phyloP scores from a whole-genome alignment of 2,113 vertebrate genomes.

The Chrysemys picta region DNA sequence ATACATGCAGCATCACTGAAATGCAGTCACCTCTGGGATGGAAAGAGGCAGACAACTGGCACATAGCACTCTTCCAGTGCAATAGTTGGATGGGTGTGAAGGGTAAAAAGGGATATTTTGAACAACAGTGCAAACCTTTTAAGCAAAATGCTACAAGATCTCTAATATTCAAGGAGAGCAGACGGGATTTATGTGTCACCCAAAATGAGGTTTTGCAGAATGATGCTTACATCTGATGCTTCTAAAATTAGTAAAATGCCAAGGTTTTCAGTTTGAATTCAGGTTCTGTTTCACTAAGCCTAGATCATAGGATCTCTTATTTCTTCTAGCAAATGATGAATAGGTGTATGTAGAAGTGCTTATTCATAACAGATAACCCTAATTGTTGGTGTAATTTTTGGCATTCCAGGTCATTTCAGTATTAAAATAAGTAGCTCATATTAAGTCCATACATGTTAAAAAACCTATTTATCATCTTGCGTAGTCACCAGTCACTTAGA shows the following conservation, averaged over 20 bases:
- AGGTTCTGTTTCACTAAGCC: background rate
- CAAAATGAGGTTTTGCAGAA: background rate
- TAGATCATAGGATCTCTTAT: background rate
- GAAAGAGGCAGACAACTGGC: conserved; percentile 38
- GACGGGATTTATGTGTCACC: background rate
- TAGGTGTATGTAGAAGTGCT: background rate
- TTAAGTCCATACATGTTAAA: accelerated
- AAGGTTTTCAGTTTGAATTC: background rate
- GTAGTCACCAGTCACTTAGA: accelerated
- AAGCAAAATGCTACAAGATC: accelerated
- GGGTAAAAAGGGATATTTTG: conserved; percentile 15
- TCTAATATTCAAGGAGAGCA: background rate
- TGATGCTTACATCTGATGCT: background rate
- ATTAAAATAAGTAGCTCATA: accelerated
- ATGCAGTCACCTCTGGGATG: conserved; percentile 15
- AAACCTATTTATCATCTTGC: accelerated
- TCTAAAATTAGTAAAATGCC: background rate
- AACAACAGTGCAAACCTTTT: conserved; percentile 37
- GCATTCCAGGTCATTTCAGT: background rate
- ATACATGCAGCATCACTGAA: background rate
- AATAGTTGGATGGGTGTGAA: background rate
- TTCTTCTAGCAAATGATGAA: background rate
- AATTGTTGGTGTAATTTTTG: accelerated
- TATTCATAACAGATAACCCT: accelerated
- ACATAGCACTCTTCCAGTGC: background rate